A percentile compares a stretch with the other conserved stretches of the same genome.
These are phyloP conservation scores for Falco cherrug DNA, from an alignment of 2,797 vertebrate species.

Conservation along the genomic window DNA sequence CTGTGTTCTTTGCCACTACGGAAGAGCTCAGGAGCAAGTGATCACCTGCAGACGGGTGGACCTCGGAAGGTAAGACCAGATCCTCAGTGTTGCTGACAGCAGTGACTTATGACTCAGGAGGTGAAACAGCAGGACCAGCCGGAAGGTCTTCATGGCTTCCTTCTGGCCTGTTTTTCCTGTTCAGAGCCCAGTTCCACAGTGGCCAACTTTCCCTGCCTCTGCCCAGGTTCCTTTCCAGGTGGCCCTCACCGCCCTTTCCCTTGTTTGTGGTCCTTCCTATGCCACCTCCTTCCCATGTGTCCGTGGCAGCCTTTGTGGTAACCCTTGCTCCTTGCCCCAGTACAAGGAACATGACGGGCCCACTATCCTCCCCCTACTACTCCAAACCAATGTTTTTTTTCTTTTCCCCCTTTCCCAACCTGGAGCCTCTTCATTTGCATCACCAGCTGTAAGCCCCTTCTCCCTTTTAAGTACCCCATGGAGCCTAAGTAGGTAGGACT, in stretches of 20 bases:
- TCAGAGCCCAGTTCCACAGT: background rate
- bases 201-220: background rate
- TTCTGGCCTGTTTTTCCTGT: background rate
- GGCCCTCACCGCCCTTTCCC: background rate
- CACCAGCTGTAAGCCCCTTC: background rate
- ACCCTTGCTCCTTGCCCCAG: background rate
- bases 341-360: background rate
- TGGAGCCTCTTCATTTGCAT: background rate
- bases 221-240: background rate
- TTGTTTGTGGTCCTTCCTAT: background rate
- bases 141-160: background rate
- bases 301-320: background rate
- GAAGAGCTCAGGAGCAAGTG: background rate
- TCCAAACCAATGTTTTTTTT: background rate
- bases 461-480: background rate
- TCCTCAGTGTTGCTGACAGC: rapidly evolving
- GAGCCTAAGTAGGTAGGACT: background rate
- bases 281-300: background rate
- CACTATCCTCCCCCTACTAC: background rate
- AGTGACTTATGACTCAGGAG: background rate
- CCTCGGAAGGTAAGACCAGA: background rate
- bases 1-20: background rate
- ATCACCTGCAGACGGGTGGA: background rate
- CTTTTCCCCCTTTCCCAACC: background rate
- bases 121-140: background rate